Evolutionary conservation across 2,113 vertebrate species (phyloP).

Genomic region (Rhabdomys dilectus): DNA sequence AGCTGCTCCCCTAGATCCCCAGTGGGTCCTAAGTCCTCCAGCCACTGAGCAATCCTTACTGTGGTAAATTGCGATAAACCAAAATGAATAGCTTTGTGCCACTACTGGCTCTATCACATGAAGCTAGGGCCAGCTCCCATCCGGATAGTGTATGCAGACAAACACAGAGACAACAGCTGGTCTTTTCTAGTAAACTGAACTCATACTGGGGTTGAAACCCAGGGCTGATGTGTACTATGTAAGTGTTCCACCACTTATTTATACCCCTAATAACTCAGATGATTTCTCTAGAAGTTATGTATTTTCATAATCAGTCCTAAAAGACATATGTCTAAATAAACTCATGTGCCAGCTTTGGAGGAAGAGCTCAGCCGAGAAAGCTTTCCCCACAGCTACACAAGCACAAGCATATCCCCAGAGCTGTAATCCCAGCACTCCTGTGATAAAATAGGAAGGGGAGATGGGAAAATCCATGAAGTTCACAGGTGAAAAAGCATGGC

Average conservation of each 20-base stretch:
- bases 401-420: not conserved
- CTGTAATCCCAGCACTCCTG: not conserved
- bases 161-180: not conserved
- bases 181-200: not conserved
- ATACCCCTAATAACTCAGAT: not conserved
- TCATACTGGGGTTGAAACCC: not conserved
- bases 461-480: not conserved
- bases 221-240: not conserved
- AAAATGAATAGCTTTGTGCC: not conserved
- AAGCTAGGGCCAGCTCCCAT: not conserved
- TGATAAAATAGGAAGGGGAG: not conserved
- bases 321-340: not conserved
- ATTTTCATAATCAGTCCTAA: not conserved
- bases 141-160: too few relatives aligned
- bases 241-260: not conserved
- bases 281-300: not conserved
- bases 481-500: not conserved
- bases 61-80: not conserved
- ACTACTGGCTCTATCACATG: too few relatives aligned
- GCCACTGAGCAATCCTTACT: not conserved
- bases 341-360: too few relatives aligned
- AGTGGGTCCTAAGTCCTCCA: too few relatives aligned
- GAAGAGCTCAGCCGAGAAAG: not conserved
- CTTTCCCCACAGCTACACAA: not conserved
- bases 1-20: not conserved